These are phyloP conservation scores for Ephestia elutella DNA, from an alignment of 1,140 invertebrate species.

Conservation along the genomic window DNA sequence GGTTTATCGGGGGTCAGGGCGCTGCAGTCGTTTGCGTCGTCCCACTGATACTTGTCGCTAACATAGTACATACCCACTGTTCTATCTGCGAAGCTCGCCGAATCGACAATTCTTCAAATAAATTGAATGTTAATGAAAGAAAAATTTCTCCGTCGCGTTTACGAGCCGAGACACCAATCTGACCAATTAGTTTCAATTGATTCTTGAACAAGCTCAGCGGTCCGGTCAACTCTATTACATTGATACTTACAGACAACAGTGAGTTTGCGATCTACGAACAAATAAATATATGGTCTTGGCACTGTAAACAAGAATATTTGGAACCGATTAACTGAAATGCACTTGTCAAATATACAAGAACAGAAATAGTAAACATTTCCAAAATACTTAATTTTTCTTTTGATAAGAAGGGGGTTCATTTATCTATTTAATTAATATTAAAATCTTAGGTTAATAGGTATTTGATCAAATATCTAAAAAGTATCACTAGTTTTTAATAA, in stretches of 20 bases:
- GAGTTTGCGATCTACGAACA: background rate
- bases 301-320: background rate
- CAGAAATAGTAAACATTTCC: no score
- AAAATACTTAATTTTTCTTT: no score
- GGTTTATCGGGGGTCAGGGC: slow-evolving; percentile 50
- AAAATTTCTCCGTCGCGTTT: slow-evolving; percentile 17
- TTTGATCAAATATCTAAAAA: no score
- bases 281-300: background rate
- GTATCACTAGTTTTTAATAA: no score
- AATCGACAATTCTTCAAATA: background rate
- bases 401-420: no score
- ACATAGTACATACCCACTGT: slow-evolving; percentile 1
- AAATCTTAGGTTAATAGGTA: no score
- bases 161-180: slow-evolving; percentile 29
- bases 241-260: slow-evolving; percentile 11
- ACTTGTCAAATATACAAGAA: no score
- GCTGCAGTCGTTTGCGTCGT: slow-evolving; percentile 15
- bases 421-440: no score
- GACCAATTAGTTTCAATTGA: slow-evolving; percentile 52
- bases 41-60: slow-evolving; percentile 17
- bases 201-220: slow-evolving; percentile 23
- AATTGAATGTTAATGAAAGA: slow-evolving; percentile 3
- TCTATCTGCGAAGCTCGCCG: background rate
- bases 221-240: slow-evolving; percentile 20
- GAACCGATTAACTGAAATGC: no score